Base-by-base conservation (phyloP, 2,888 invertebrate species). In the Tromatobia lineatoria region DNA sequence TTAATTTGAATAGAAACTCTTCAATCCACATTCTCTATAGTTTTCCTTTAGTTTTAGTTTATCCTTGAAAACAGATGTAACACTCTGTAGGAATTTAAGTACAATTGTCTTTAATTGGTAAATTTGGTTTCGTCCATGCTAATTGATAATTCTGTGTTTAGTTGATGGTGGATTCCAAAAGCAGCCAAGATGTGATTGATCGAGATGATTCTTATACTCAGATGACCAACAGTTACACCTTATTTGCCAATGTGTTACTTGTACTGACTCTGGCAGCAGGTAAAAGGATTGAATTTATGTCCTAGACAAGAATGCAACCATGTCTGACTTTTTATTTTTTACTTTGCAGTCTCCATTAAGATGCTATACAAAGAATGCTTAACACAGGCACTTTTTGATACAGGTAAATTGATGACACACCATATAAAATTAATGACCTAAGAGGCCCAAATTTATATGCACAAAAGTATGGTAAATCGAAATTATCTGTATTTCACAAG, bases 351-450 rank as follows among this genome's bases (percentile, higher is more conserved):
- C 42, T 84, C 74, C 7, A 18, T 73, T 0, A 52, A 38, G 15
- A 13, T 79, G 34, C 54, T 77, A n/a, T 10, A 81, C 52, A 83
- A 78, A 47, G 81, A 81, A 3, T 59, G 47, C 61, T 66, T 52
- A n/a, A 10, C 45, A 10, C 77, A 75, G 59, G 82, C 85, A 25
- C 18, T 70, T 11, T 25, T 38, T 10, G 76, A 86, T 18, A 79
- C 81, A 70, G 70, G 86, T 86, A 74, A 38, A 57, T 34, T 34
- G 34, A 34, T 34, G 0, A 34, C 34, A 34, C 34, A 34, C 6
- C 34, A 34, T 34, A 7, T 34, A n/a, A 34, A 34, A 34, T 34
- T 34, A 34, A 7, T 34, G 34, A 34, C 4, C 4, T 4, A 4
- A 29, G 4, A 3, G 29, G 29, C 3, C 2, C 29, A 29, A 2